These are phyloP conservation scores for Blastobasis adustella DNA, from an alignment of 2,888 invertebrate genomes.

Conservation along the genomic window DNA sequence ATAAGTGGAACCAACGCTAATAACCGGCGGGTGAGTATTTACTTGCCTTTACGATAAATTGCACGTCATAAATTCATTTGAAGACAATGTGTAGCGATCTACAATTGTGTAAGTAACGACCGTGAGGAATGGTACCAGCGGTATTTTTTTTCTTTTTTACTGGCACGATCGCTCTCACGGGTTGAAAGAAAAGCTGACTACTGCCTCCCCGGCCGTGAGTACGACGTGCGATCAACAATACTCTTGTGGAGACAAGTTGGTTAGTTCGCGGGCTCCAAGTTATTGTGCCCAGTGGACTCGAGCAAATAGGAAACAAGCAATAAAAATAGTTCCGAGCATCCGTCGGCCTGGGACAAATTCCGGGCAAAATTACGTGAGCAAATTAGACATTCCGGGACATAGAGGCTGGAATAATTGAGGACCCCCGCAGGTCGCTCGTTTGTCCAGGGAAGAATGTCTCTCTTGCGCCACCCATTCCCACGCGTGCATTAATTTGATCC, in stretches of 20 bases:
- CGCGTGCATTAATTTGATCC: no score
- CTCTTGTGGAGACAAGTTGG: conserved; percentile 56
- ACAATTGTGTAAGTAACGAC: conserved; percentile 9
- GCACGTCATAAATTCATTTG: conserved; percentile 7
- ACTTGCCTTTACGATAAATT: conserved; percentile 5
- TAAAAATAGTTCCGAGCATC: conserved; percentile 69
- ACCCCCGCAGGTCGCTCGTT: conserved; percentile 36
- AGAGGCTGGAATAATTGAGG: conserved; percentile 61
- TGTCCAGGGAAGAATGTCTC: conserved; percentile 40
- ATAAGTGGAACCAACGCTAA: conserved; percentile 8
- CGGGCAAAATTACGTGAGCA: conserved; percentile 71
- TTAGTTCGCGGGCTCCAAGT: conserved; percentile 55
- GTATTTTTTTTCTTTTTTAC: conserved; percentile 9
- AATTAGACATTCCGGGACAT: conserved; percentile 71
- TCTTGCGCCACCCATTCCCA: conserved; percentile 2
- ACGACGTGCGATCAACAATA: conserved; percentile 66
- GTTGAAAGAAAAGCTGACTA: conserved; percentile 25
- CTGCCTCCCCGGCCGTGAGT: conserved; percentile 18
- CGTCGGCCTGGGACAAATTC: conserved; percentile 64
- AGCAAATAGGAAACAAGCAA: conserved; percentile 70
- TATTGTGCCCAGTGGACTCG: conserved; percentile 59
- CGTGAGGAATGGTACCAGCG: conserved; percentile 25
- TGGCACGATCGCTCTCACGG: conserved; percentile 36
- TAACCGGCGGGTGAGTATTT: conserved; percentile 8
- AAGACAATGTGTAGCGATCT: conserved; percentile 4